A percentile compares a stretch with the other conserved stretches of the same genome.
phyloP scores from a whole-genome alignment of 2,113 vertebrate species.

The Phyllopteryx taeniolatus region DNA sequence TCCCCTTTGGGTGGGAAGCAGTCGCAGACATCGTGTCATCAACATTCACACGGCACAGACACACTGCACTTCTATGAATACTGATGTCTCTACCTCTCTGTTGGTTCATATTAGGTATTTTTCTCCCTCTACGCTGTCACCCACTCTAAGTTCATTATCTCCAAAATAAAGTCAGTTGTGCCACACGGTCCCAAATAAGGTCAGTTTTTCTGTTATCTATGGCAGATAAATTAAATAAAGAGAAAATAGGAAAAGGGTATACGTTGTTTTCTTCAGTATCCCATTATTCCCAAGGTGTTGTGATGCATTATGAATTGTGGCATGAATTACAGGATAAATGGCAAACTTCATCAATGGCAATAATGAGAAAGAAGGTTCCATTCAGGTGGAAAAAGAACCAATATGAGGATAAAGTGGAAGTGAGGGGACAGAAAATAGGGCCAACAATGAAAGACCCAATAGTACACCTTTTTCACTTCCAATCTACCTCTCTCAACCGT shows the following conservation, averaged over 20 bases:
- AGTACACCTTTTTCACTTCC: slow-evolving; percentile 19
- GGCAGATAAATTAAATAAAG: background rate
- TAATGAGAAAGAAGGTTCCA: slow-evolving; percentile 8
- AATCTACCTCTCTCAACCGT: slow-evolving; percentile 8
- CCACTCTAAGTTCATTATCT: slow-evolving; percentile 41
- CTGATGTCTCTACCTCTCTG: slow-evolving; percentile 30
- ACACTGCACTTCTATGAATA: slow-evolving; percentile 49
- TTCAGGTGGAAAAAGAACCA: background rate
- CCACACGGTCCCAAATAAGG: slow-evolving; percentile 22
- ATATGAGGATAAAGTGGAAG: slow-evolving; percentile 8
- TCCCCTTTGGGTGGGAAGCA: slow-evolving; percentile 33
- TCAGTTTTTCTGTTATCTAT: slow-evolving; percentile 30
- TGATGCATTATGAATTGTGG: slow-evolving; percentile 18
- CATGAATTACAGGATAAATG: slow-evolving; percentile 23
- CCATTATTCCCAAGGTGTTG: slow-evolving; percentile 10
- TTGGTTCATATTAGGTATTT: slow-evolving; percentile 47
- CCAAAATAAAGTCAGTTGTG: slow-evolving; percentile 39
- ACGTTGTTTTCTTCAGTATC: slow-evolving; percentile 5
- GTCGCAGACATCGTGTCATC: slow-evolving; percentile 43
- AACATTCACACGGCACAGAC: slow-evolving; percentile 49
- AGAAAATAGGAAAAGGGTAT: background rate
- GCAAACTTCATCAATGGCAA: slow-evolving; percentile 8
- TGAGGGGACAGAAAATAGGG: background rate
- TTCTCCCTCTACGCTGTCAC: slow-evolving; percentile 32
- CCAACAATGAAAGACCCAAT: slow-evolving; percentile 19